phyloP scores from a whole-genome alignment of 2,113 vertebrate genomes.

The Xyliphius kryptos region DNA sequence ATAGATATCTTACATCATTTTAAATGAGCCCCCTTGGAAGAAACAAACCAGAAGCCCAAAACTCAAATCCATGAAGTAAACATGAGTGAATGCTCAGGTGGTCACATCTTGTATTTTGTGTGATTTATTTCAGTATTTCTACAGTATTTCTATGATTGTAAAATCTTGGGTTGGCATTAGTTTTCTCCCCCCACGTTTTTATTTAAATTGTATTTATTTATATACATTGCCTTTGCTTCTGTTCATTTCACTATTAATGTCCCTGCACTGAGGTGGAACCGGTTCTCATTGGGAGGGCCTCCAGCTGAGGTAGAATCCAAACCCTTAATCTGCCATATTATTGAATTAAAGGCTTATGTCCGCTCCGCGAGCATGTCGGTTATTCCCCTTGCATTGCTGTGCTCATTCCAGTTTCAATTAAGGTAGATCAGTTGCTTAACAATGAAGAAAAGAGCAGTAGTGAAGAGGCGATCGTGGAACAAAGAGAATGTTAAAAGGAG shows the following conservation, averaged over 20 bases:
- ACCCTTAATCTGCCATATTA: constrained; percentile 64
- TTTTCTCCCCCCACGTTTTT: too few species aligned
- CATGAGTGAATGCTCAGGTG: neutral
- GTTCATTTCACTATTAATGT: constrained; percentile 16
- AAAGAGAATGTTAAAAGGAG: constrained; percentile 17
- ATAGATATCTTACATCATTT: too few species aligned
- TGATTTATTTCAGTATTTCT: too few species aligned
- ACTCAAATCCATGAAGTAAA: neutral
- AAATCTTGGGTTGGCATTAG: too few species aligned
- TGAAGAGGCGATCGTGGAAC: constrained; percentile 23
- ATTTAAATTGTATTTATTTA: too few species aligned
- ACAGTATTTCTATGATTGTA: too few species aligned
- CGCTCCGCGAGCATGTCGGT: constrained; percentile 50
- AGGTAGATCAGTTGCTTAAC: constrained; percentile 43
- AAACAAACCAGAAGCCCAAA: too few species aligned
- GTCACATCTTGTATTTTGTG: neutral
- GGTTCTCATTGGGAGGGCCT: constrained; percentile 48
- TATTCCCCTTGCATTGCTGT: constrained; percentile 53
- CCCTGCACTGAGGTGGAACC: constrained; percentile 52
- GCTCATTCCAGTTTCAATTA: constrained; percentile 53
- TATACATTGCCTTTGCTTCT: neutral
- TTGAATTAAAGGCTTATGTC: constrained; percentile 65
- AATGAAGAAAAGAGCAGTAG: constrained; percentile 20
- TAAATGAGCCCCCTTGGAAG: too few species aligned
- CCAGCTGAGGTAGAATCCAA: constrained; percentile 57